Percentiles rank a stretch among this genome's conserved stretches.
phyloP scores from a whole-genome alignment of 1,140 invertebrate genomes.

The Bradysia coprophila region DNA sequence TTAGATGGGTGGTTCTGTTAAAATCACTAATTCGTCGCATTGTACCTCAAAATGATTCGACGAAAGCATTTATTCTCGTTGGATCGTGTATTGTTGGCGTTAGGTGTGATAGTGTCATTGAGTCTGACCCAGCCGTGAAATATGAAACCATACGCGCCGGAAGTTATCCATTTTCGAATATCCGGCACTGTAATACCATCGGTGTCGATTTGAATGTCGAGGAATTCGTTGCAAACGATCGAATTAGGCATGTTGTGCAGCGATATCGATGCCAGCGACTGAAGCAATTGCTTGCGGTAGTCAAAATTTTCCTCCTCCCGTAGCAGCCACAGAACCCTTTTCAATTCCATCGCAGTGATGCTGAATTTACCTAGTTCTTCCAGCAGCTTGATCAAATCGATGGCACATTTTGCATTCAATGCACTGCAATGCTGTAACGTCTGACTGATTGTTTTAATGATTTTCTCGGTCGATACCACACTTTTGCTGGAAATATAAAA shows the following conservation, averaged over 20 bases:
- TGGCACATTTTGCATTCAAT: constrained; percentile 17
- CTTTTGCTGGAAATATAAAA: constrained; percentile 22
- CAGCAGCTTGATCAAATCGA: constrained; percentile 32
- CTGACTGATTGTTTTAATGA: constrained; percentile 24
- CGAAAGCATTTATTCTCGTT: constrained; percentile 1
- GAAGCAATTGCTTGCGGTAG: constrained; percentile 15
- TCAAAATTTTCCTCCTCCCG: constrained; percentile 14
- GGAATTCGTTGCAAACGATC: constrained; percentile 19
- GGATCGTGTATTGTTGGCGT: constrained; percentile 7
- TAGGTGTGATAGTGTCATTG: constrained; percentile 17
- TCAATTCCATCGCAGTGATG: constrained; percentile 33
- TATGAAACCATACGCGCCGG: constrained; percentile 33
- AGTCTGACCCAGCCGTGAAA: constrained; percentile 38
- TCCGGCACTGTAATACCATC: constrained; percentile 33
- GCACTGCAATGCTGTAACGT: constrained; percentile 16
- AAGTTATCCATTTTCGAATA: constrained; percentile 31
- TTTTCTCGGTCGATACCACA: constrained; percentile 20
- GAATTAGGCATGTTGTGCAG: constrained; percentile 12
- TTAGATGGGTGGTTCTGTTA: neutral
- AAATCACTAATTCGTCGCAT: too few species aligned
- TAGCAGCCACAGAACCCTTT: constrained; percentile 20
- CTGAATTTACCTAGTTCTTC: constrained; percentile 36
- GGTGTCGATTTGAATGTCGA: constrained; percentile 28
- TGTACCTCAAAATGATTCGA: neutral
- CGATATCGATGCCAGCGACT: constrained; percentile 17